Evolutionary conservation across 1,140 invertebrate genomes (phyloP).

Genomic region (Arion vulgaris): DNA sequence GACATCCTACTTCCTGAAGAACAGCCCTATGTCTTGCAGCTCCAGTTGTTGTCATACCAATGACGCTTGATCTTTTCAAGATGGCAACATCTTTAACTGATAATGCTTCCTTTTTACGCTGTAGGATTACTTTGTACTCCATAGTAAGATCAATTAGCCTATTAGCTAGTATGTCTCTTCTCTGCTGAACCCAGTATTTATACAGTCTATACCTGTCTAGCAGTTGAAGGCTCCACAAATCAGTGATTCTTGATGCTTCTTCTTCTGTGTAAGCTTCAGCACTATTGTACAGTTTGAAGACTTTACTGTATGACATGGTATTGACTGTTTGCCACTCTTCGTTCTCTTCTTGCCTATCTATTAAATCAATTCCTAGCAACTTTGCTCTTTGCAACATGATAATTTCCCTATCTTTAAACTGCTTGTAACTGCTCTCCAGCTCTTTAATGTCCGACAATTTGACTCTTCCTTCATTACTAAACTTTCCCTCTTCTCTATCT

Average conservation of each 20-base stretch:
- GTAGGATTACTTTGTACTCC: constrained; percentile 15
- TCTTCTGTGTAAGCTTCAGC: constrained; percentile 37
- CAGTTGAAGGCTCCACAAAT: constrained; percentile 34
- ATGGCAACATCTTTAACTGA: constrained; percentile 40
- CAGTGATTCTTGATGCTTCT: constrained; percentile 24
- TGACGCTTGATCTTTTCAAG: constrained; percentile 37
- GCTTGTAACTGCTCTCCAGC: constrained; percentile 39
- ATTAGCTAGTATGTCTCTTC: background rate
- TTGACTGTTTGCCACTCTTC: constrained; percentile 18
- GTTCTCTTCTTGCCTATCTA: background rate
- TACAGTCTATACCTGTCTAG: constrained; percentile 36
- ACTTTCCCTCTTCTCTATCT: constrained; percentile 11
- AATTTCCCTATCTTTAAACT: constrained; percentile 24
- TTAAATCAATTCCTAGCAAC: constrained; percentile 3
- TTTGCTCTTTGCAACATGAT: constrained; percentile 16
- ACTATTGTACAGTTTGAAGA: constrained; percentile 41
- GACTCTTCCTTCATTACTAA: constrained; percentile 5
- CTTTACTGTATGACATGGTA: constrained; percentile 31
- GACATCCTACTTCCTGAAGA: constrained; percentile 49
- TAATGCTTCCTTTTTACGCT: background rate
- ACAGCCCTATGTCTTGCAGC: constrained; percentile 52
- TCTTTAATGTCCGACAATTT: constrained; percentile 32
- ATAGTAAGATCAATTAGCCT: background rate
- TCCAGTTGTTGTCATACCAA: constrained; percentile 68
- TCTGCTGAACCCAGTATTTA: constrained; percentile 34